phyloP scores from a whole-genome alignment of 2,113 vertebrate species.

The Actinemys pallida region DNA sequence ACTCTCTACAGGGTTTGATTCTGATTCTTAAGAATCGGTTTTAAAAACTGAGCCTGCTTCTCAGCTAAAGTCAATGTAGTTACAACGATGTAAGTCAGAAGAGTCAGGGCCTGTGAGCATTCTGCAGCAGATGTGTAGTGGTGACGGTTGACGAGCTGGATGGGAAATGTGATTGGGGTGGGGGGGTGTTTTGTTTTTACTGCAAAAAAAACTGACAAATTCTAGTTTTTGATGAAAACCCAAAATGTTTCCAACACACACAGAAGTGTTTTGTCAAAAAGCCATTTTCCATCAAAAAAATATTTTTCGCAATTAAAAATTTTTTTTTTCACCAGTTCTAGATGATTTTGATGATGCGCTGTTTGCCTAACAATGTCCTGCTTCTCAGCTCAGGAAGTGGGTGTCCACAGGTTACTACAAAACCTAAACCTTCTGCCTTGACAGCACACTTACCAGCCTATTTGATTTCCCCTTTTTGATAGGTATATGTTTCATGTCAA shows the following conservation, averaged over 20 bases:
- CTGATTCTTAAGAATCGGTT: background rate
- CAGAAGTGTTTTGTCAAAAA: background rate
- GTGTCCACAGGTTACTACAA: slow-evolving; percentile 12
- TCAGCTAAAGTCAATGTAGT: background rate
- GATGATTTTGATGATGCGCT: background rate
- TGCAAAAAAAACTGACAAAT: background rate
- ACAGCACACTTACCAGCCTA: slow-evolving; percentile 50
- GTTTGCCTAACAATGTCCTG: background rate
- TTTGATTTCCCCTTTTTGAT: slow-evolving; percentile 60
- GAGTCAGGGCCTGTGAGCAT: background rate
- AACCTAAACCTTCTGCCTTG: slow-evolving; percentile 54
- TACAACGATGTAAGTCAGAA: background rate
- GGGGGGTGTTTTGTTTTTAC: background rate
- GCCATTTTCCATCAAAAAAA: background rate
- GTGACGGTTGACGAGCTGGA: background rate
- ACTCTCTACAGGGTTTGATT: background rate
- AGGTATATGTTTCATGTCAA: slow-evolving; percentile 58
- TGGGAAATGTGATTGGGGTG: background rate
- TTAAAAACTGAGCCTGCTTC: background rate
- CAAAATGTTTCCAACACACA: background rate
- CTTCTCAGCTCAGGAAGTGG: slow-evolving; percentile 36
- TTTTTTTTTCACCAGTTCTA: background rate
- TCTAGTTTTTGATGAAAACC: background rate
- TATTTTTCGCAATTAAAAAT: background rate
- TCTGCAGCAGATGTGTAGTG: background rate